Evolutionary conservation across 2,113 vertebrate genomes (phyloP), one percentile per base, ranked within the genome.

Genomic region (Sphyrna mokarran): DNA sequence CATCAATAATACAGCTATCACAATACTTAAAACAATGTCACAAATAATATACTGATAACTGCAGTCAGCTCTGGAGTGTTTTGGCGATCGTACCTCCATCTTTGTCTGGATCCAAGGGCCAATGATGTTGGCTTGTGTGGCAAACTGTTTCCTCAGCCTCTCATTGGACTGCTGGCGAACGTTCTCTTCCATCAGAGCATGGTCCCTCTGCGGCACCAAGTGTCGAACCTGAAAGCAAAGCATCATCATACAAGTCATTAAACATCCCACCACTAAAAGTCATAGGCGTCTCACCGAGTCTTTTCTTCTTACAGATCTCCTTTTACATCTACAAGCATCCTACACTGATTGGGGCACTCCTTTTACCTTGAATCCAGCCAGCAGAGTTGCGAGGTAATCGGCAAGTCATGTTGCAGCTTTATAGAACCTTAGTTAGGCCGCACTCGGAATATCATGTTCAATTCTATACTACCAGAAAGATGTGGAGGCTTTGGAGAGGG

Each of bases 61-160:
- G 54, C 2, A 90, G 16, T 33, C 54, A 90, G 33, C 87, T 90
- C 9, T 18, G 23, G 3, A 10, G 4, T 48, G 23, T 13, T 48
- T 72, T 48, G 29, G 68, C 13, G 68, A 33, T 9, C 97, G 96
- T 96, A 99, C 99, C 98, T 99, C 98, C 99, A 99, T 99, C 97
- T 99, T 99, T 96, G 97, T 99, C 97, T 99, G 99, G 97, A 99
- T 99, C 99, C 99, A 99, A 96, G 99, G 99, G 54, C 99, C 99
- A 1, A 99, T 99, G 96, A 99, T 97, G 3, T 99, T 99, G 97
- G 99, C 99, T 97, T 99, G 99, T 96, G 98, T 98, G 63, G 98
- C 99, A n/a, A 99, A 99, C 97, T 99, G 99, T 96, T 98, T 98
- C 95, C 99, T 98, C 96, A 99, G 98, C 2, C 98, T 98, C 96